These are phyloP conservation scores for Capromys pilorides DNA, from an alignment of 2,797 vertebrate species.

Conservation along the genomic window DNA sequence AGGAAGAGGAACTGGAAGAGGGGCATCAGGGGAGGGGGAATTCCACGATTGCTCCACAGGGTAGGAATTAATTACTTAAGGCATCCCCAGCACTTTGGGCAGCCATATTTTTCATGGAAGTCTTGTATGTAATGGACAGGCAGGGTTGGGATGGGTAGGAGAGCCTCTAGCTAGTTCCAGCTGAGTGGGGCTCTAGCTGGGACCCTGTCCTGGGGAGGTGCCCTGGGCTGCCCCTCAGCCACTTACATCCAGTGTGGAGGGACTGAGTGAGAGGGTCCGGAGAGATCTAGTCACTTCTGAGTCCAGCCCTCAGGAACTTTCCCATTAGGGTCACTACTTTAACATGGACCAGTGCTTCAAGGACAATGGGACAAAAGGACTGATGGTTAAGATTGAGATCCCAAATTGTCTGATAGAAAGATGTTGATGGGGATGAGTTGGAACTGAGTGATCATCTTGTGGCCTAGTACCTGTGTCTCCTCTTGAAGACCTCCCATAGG, in stretches of 20 bases:
- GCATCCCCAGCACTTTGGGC: background rate
- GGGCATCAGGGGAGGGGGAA: constrained; percentile 61
- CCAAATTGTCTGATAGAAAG: background rate
- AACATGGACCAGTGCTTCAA: background rate
- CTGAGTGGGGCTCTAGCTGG: background rate
- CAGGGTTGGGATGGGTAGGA: background rate
- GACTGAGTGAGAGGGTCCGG: background rate
- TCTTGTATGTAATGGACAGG: background rate
- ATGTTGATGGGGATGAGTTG: background rate
- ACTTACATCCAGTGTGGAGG: background rate
- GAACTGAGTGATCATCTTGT: background rate
- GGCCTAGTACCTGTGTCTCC: background rate
- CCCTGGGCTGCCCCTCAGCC: background rate
- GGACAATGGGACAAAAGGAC: background rate
- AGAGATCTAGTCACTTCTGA: background rate
- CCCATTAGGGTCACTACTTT: background rate
- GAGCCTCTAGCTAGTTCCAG: background rate
- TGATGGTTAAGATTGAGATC: background rate
- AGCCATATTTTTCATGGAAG: background rate
- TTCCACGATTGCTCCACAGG: background rate
- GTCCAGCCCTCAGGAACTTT: background rate
- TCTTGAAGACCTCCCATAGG: background rate
- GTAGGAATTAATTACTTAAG: constrained; percentile 27
- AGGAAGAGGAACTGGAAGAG: background rate
- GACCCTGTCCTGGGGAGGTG: background rate